These are phyloP conservation scores for Hydropsyche betteni DNA, from an alignment of 2,888 invertebrate genomes.

Conservation along the genomic window DNA sequence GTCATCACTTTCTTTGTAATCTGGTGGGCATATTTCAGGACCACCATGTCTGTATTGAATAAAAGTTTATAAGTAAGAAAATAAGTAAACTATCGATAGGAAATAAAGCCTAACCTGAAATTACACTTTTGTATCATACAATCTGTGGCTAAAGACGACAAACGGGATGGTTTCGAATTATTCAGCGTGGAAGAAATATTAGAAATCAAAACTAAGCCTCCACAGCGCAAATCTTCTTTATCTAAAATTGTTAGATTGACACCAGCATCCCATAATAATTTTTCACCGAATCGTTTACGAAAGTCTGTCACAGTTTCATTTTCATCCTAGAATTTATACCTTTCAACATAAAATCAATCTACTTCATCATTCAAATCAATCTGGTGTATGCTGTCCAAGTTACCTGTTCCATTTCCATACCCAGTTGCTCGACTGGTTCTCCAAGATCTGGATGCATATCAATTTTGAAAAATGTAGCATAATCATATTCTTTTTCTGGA, in stretches of 20 bases:
- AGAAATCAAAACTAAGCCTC: slow-evolving; percentile 74
- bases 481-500: slow-evolving; percentile 60
- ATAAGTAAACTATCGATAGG: slow-evolving; percentile 33
- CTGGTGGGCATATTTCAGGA: slow-evolving; percentile 81
- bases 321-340: slow-evolving; percentile 64
- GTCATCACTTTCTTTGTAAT: slow-evolving; percentile 80
- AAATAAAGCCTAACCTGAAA: slow-evolving; percentile 64
- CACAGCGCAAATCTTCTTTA: slow-evolving; percentile 78
- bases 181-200: slow-evolving; percentile 71
- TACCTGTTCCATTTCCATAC: slow-evolving; percentile 76
- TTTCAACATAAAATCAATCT: not conserved
- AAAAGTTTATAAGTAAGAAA: not conserved
- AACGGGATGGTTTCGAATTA: slow-evolving; percentile 66
- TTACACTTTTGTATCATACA: slow-evolving; percentile 82
- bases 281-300: slow-evolving; percentile 74
- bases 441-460: slow-evolving; percentile 80
- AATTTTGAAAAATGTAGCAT: slow-evolving; percentile 69
- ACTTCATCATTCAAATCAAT: not conserved
- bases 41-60: slow-evolving; percentile 68
- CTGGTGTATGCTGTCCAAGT: slow-evolving; percentile 49
- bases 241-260: slow-evolving; percentile 79
- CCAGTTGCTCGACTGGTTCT: slow-evolving; percentile 78
- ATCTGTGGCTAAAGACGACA: slow-evolving; percentile 59
- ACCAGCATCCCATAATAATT: slow-evolving; percentile 70
- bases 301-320: slow-evolving; percentile 80